A percentile compares a stretch with the other conserved stretches of the same genome.
These are phyloP conservation scores for Chaenodraco wilsoni DNA, from an alignment of 2,797 vertebrate species.

Conservation along the genomic window DNA sequence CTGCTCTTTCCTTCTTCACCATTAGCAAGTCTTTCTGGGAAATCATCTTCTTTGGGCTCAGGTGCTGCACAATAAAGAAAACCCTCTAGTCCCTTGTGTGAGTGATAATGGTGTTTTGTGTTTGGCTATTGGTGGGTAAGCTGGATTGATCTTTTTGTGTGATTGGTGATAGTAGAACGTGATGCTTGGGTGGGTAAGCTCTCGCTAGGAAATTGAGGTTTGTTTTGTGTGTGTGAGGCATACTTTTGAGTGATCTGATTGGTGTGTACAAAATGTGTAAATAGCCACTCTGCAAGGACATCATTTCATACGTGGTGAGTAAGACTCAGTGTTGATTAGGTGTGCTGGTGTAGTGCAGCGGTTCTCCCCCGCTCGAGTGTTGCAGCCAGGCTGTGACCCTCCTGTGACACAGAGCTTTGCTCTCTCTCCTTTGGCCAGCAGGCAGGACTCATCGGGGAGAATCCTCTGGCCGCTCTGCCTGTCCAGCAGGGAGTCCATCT, in stretches of 20 bases:
- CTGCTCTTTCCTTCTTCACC: slow-evolving; percentile 62
- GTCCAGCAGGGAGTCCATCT: slow-evolving; percentile 86
- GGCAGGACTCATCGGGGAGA: slow-evolving; percentile 90
- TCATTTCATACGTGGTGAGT: slow-evolving; percentile 54
- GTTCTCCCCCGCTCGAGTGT: background rate
- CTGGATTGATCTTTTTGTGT: slow-evolving; percentile 34
- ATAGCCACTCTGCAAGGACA: slow-evolving; percentile 27
- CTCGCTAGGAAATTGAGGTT: slow-evolving; percentile 24
- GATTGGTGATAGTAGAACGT: slow-evolving; percentile 14
- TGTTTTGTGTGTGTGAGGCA: slow-evolving; percentile 32
- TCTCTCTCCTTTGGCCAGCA: slow-evolving; percentile 71
- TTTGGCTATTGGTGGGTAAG: slow-evolving; percentile 28
- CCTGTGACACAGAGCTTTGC: slow-evolving; percentile 52
- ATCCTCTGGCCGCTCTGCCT: slow-evolving; percentile 83
- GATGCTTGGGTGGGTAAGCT: slow-evolving; percentile 53
- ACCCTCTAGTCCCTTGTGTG: slow-evolving; percentile 80
- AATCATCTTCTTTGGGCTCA: slow-evolving; percentile 86
- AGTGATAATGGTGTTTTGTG: slow-evolving; percentile 75
- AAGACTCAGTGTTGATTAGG: slow-evolving; percentile 29
- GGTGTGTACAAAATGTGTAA: slow-evolving; percentile 46
- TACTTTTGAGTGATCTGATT: slow-evolving; percentile 54
- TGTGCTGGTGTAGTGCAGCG: slow-evolving; percentile 17
- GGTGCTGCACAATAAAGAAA: slow-evolving; percentile 86
- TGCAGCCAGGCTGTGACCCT: slow-evolving; percentile 41
- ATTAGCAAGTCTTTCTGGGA: slow-evolving; percentile 86